Conservation (phyloP, 2,113 vertebrate genomes). For the Ceyx cyanopectus region DNA sequence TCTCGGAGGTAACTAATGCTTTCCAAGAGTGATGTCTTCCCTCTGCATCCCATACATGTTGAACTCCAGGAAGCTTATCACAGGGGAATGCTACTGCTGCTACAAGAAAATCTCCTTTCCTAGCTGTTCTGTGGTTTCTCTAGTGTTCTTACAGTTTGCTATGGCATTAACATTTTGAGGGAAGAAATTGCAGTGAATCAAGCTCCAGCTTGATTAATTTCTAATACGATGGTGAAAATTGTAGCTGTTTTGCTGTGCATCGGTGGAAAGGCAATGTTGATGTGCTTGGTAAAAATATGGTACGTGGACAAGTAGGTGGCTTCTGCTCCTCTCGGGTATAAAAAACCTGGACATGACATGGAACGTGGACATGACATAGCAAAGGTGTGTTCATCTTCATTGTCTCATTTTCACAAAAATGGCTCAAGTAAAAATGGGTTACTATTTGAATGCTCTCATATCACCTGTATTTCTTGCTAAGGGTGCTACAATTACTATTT, state of each 20-base stretch:
- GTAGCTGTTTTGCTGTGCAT: not conserved
- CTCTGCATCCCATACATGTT: rapidly evolving
- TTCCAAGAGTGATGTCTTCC: not conserved
- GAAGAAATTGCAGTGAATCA: not conserved
- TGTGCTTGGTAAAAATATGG: rapidly evolving
- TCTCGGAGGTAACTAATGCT: not conserved
- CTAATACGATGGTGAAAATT: not conserved
- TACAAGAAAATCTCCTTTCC: not conserved
- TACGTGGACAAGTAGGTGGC: not conserved
- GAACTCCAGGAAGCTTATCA: not conserved
- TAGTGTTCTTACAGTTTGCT: not conserved
- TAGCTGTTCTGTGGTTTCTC: not conserved
- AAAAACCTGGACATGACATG: not conserved
- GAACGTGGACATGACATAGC: not conserved
- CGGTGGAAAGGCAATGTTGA: not conserved
- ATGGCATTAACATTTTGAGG: not conserved
- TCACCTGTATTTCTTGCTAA: not conserved
- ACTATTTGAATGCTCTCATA: not conserved
- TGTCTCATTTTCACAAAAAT: not conserved
- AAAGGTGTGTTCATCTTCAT: not conserved
- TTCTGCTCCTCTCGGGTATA: not conserved
- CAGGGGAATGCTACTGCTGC: not conserved
- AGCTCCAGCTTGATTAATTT: not conserved
- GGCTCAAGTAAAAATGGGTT: not conserved
- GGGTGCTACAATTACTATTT: not conserved